A percentile compares a stretch with the other conserved stretches of the same genome.
phyloP scores from a whole-genome alignment of 2,888 invertebrate genomes.

The Acholoe squamosa region DNA sequence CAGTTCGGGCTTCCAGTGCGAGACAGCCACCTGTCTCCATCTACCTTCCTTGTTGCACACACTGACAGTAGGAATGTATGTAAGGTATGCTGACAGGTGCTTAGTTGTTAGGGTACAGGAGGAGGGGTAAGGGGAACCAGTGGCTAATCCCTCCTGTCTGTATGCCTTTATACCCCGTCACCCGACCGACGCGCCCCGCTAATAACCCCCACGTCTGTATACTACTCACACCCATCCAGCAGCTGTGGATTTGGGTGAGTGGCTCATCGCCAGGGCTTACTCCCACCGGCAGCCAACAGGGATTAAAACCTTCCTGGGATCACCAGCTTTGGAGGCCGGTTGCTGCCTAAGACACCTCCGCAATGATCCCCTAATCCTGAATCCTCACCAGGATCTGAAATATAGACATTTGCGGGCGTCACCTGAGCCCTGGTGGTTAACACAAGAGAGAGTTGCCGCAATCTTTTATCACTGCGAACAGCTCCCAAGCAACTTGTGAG shows the following conservation, averaged over 20 bases:
- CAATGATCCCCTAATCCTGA: conserved; percentile 37
- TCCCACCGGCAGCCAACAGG: neutral
- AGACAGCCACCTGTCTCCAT: too few relatives aligned
- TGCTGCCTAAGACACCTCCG: conserved; percentile 14
- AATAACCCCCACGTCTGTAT: conserved; percentile 1
- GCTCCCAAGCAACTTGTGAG: neutral
- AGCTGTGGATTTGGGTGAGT: conserved; percentile 35
- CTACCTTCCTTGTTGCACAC: too few relatives aligned
- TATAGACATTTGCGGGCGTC: conserved; percentile 27
- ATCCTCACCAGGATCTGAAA: conserved; percentile 31
- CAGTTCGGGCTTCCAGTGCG: too few relatives aligned
- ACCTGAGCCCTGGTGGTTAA: conserved; percentile 29
- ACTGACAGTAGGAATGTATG: neutral
- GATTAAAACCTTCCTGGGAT: conserved; percentile 37
- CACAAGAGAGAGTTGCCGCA: neutral
- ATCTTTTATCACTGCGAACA: neutral
- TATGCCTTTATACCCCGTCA: neutral
- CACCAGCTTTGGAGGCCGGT: neutral
- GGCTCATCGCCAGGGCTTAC: conserved; percentile 9
- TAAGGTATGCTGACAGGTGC: neutral
- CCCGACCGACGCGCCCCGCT: neutral
- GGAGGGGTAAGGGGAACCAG: neutral
- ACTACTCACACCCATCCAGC: neutral
- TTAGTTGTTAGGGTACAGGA: too few relatives aligned
- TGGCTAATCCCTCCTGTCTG: neutral